Percentiles rank a stretch among this genome's conserved stretches.
phyloP scores from a whole-genome alignment of 2,888 invertebrate species.

The Lasioglossum malachurum region DNA sequence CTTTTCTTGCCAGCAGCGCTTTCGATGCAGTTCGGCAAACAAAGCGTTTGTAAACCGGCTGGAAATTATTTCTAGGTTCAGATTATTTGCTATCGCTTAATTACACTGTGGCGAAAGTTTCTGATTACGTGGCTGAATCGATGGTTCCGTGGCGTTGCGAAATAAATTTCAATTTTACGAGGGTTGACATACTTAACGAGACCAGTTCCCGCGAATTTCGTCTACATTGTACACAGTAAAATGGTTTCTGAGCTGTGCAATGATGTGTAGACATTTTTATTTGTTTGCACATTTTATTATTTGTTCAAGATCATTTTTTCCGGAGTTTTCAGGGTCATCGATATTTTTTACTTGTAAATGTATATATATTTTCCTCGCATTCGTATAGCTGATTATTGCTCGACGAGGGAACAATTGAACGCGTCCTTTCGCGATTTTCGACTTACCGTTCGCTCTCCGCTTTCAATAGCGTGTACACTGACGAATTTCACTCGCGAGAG shows the following conservation, averaged over 20 bases:
- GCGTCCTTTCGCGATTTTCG: too few species aligned
- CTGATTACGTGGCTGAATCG: background rate
- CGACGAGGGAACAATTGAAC: too few species aligned
- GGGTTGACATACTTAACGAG: background rate
- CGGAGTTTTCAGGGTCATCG: too few species aligned
- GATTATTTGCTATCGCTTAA: background rate
- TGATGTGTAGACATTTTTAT: background rate
- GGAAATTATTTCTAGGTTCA: background rate
- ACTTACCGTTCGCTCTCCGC: too few species aligned
- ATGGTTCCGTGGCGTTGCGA: background rate
- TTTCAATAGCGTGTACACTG: too few species aligned
- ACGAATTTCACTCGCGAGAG: too few species aligned
- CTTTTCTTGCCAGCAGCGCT: background rate
- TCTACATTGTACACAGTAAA: background rate
- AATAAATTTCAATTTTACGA: slow-evolving; percentile 6
- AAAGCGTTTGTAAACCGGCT: slow-evolving; percentile 10
- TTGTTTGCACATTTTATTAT: too few species aligned
- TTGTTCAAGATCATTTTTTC: too few species aligned
- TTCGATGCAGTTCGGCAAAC: background rate
- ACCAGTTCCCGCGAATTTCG: background rate
- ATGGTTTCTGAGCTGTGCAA: background rate
- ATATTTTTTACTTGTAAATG: too few species aligned
- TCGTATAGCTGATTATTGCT: too few species aligned
- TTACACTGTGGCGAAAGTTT: background rate
- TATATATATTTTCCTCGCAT: too few species aligned